A percentile compares a stretch with the other conserved stretches of the same genome.
These are phyloP conservation scores for Plodia interpunctella DNA, from an alignment of 1,140 invertebrate species.

Conservation along the genomic window DNA sequence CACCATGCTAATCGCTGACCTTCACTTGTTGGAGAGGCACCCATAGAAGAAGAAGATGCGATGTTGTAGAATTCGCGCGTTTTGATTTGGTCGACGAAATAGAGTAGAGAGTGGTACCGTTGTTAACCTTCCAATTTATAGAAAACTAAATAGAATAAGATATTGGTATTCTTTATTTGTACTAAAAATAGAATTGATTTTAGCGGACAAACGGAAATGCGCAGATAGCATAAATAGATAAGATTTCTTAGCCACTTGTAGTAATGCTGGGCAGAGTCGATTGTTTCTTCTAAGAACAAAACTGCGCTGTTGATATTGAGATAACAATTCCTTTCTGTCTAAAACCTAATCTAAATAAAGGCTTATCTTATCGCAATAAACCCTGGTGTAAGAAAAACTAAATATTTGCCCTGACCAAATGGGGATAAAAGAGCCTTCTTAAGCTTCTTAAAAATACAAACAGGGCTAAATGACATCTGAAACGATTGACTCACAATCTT, in stretches of 20 bases:
- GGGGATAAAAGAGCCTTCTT: no score
- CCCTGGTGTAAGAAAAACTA: no score
- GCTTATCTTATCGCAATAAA: no score
- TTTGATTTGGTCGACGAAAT: no score
- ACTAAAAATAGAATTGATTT: background rate
- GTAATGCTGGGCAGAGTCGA: background rate
- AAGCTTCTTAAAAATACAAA: no score
- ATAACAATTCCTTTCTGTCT: background rate
- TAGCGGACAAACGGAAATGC: background rate
- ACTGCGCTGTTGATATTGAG: background rate
- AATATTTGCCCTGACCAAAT: no score
- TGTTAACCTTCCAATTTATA: background rate
- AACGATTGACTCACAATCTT: no score
- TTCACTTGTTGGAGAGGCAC: no score
- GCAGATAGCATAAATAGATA: constrained; percentile 3
- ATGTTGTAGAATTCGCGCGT: background rate
- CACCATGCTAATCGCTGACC: no score
- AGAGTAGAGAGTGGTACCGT: no score
- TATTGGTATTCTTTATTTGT: background rate
- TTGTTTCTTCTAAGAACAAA: constrained; percentile 3
- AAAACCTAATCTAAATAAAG: background rate
- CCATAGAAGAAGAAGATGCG: no score
- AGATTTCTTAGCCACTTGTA: background rate
- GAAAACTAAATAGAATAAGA: background rate
- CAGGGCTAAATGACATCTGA: no score